Evolutionary conservation across 2,797 vertebrate genomes (phyloP), one percentile per base, ranked within the genome.

Genomic region (Urosaurus nigricauda): DNA sequence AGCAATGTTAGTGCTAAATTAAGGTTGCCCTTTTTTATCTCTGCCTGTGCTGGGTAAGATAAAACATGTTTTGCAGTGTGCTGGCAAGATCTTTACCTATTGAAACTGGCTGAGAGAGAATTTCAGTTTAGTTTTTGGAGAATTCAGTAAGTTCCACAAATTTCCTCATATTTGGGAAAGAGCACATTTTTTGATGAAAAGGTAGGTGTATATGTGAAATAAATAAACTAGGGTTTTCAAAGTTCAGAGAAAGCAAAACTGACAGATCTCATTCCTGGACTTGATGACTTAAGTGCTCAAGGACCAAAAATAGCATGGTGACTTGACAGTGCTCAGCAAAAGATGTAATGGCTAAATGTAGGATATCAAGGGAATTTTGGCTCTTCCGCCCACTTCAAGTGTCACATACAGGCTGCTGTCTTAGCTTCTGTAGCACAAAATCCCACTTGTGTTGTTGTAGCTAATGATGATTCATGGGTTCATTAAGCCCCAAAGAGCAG

Each of bases 401-500:
- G 24, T 77, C 74, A 43, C 74, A 26, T 13, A 24, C 9, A 43
- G 47, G 0, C 17, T n/a, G 40, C 47, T 80, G n/a, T 26, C 35
- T 87, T 40, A 29, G 65, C 14, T 53, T 79, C 74, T 63, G 37
- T 11, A 56, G 2, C 37, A n/a, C 75, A 19, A 79, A 26, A 13
- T 11, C 51, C 14, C n/a, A 56, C 24, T 19, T 79, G 7, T 29
- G 24, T 40, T 68, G 56, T 40, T 68, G 29, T 14, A 35, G 58
- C 11, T 86, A 78, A 78, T 86, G 24, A 65, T 40, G 63, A 87
- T 80, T 29, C 47, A 47, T 78, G 37, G 74, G 74, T n/a, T 86
- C 73, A 79, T 65, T 68, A 87, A 71, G n/a, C 37, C 70, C 26
- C 90, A 73, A 91, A 93, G 90, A 91, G 91, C 85, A 70, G 81